These are phyloP conservation scores for Amblyjoppa fuscipennis DNA, from an alignment of 2,888 invertebrate genomes.

Conservation along the genomic window DNA sequence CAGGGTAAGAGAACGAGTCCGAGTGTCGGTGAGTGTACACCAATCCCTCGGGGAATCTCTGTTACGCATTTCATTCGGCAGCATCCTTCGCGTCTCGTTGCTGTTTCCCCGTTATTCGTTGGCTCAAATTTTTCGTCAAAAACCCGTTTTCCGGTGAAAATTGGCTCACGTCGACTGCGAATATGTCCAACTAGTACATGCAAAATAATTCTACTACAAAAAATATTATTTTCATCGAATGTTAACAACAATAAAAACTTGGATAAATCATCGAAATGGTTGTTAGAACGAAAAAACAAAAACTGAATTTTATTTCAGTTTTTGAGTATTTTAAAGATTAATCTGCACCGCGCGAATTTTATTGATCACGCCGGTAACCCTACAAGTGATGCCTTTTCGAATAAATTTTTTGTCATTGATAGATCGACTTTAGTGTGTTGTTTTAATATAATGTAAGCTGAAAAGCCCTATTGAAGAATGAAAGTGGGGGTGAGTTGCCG, in stretches of 20 bases:
- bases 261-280: too few species aligned
- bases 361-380: too few species aligned
- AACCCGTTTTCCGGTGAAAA: constrained; percentile 73
- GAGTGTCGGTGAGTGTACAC: neutral
- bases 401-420: neutral
- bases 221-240: too few species aligned
- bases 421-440: too few species aligned
- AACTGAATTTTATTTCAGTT: too few species aligned
- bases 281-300: too few species aligned
- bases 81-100: constrained; percentile 59
- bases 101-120: constrained; percentile 75
- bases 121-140: constrained; percentile 80
- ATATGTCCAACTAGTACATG: neutral
- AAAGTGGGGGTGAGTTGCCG: neutral
- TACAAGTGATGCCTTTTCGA: neutral
- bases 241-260: too few species aligned
- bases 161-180: neutral
- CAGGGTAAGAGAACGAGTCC: constrained; percentile 61
- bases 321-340: too few species aligned
- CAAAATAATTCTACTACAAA: too few species aligned
- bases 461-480: neutral
- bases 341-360: too few species aligned
- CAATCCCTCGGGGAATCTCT: constrained; percentile 5
- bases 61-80: neutral
- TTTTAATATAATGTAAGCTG: neutral